phyloP scores from a whole-genome alignment of 1,140 invertebrate species.

The fruit fly (Drosophila melanogaster) region Release_6_plus_ISO1_MT NT_033779.5:1398501-1399000 shows the following conservation, averaged over 20 bases:
- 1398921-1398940: conserved; percentile 42
- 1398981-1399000: conserved; percentile 20
- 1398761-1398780: conserved; percentile 47
- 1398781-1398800: conserved; percentile 81
- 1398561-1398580: conserved; percentile 48
- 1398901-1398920: conserved; percentile 54
- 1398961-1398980: conserved; percentile 56
- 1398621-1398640: conserved; percentile 56
- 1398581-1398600: conserved; percentile 39
- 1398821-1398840: conserved; percentile 59
- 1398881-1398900: conserved; percentile 14
- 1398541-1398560: conserved; percentile 65
- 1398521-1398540: background rate
- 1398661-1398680: conserved; percentile 48
- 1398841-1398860: conserved; percentile 32
- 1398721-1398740: conserved; percentile 6
- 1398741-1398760: conserved; percentile 21
- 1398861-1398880: conserved; percentile 34
- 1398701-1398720: conserved; percentile 26
- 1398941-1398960: conserved; percentile 57
- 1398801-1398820: conserved; percentile 61
- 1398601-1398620: conserved; percentile 31
- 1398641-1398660: conserved; percentile 78
- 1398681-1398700: conserved; percentile 52
- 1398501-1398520: conserved; percentile 44